These are phyloP conservation scores for Halisarca cf. caerulea DNA, from an alignment of 37 sponge, comb jelly and placozoan genomes.

Conservation along the genomic window DNA sequence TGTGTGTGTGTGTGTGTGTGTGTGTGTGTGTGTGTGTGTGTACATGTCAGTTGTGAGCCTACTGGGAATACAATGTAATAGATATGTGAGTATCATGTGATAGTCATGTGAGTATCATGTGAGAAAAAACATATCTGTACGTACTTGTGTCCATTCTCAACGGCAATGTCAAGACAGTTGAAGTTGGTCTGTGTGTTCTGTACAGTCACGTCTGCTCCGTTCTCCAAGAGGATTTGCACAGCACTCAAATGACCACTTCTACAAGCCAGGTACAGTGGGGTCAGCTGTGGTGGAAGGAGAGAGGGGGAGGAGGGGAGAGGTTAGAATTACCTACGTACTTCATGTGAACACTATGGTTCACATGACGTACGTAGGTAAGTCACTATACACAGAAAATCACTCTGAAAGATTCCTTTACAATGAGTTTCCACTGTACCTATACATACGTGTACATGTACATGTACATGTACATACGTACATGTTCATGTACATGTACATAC, in stretches of 20 bases:
- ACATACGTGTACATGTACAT: neutral
- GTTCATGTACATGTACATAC: neutral
- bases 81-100: too few relatives aligned
- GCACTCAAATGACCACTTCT: constrained; percentile 58
- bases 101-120: too few relatives aligned
- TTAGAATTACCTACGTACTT: neutral
- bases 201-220: constrained; percentile 62
- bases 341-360: too few relatives aligned
- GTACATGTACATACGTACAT: neutral
- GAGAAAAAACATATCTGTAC: neutral
- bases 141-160: constrained; percentile 84
- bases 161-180: constrained; percentile 85
- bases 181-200: constrained; percentile 12
- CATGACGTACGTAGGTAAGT: too few relatives aligned
- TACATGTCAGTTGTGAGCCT: neutral
- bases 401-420: too few relatives aligned
- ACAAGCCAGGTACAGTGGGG: constrained; percentile 89
- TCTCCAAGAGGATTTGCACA: constrained; percentile 58
- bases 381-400: too few relatives aligned
- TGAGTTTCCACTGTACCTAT: too few relatives aligned
- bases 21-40: neutral
- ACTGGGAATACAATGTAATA: too few relatives aligned
- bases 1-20: neutral
- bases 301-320: neutral
- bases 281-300: constrained; percentile 37